Evolutionary conservation across 2,797 vertebrate genomes (phyloP).

Genomic region (Labeo calbasu): DNA sequence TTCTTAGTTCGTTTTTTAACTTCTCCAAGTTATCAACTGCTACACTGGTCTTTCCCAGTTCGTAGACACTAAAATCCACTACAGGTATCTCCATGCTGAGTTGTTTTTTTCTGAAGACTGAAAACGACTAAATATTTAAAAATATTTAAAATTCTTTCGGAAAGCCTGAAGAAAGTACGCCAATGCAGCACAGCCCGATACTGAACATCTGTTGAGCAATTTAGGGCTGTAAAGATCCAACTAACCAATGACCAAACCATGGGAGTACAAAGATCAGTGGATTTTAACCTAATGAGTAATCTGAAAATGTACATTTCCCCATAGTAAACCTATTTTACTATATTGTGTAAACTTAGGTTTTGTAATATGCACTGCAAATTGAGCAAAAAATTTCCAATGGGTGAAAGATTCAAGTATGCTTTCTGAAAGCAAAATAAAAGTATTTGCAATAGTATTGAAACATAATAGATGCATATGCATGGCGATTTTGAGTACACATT

Average conservation of each 20-base stretch:
- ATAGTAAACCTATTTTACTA: not conserved
- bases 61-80: slow-evolving; percentile 69
- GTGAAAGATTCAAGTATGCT: not conserved
- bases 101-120: not conserved
- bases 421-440: not conserved
- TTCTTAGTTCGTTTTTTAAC: slow-evolving; percentile 61
- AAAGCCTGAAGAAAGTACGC: not conserved
- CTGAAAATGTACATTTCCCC: not conserved
- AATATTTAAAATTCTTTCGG: not conserved
- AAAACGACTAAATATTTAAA: not conserved
- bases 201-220: not conserved
- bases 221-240: too few species aligned
- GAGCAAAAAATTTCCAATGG: too few species aligned
- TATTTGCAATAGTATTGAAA: not conserved
- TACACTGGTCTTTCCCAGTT: slow-evolving; percentile 46
- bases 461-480: not conserved
- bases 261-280: not conserved
- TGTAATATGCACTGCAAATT: not conserved
- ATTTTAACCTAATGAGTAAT: not conserved
- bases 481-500: not conserved
- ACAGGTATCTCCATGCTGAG: slow-evolving; percentile 69
- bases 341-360: too few species aligned
- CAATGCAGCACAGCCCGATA: not conserved
- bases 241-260: not conserved
- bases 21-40: slow-evolving; percentile 34